Percentiles rank a stretch among this genome's conserved stretches.
Conservation (phyloP, 2,888 invertebrate genomes). For the Tenthredo scrophulariae region DNA sequence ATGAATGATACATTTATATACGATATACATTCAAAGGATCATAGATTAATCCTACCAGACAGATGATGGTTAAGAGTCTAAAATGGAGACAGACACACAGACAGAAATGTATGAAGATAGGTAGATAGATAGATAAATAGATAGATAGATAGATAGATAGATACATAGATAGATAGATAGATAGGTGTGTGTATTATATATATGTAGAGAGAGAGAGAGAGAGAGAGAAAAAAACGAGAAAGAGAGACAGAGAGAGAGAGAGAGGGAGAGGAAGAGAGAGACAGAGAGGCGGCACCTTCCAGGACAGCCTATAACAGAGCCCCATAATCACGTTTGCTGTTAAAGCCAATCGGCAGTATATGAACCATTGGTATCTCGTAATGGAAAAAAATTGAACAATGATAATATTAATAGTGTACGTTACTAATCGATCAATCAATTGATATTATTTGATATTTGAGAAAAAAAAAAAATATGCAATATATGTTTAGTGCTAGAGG, state of each 20-base stretch:
- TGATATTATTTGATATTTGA: background rate
- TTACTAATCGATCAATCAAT: constrained; percentile 3
- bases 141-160: constrained; percentile 48
- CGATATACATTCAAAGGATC: background rate
- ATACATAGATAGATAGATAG: background rate
- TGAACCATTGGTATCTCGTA: constrained; percentile 67
- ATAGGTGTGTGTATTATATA: background rate
- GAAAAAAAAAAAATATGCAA: constrained; percentile 62
- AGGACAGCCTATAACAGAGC: constrained; percentile 71
- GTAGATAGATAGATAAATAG: constrained; percentile 53
- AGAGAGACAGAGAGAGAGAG: constrained; percentile 35
- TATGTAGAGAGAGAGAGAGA: constrained; percentile 55
- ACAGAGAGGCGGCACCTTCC: constrained; percentile 69
- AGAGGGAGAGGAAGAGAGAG: constrained; percentile 51
- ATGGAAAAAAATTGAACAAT: background rate
- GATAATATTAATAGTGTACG: background rate
- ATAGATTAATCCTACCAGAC: constrained; percentile 11
- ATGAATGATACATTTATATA: background rate
- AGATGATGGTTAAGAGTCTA: constrained; percentile 55
- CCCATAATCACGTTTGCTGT: constrained; percentile 72
- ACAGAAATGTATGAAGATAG: constrained; percentile 34
- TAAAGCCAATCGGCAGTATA: constrained; percentile 65
- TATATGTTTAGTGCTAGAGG: constrained; percentile 72
- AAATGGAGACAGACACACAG: constrained; percentile 37
- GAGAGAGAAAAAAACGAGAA: constrained; percentile 57